phyloP scores from a whole-genome alignment of 2,113 vertebrate genomes.

The Nesoenas mayeri region DNA sequence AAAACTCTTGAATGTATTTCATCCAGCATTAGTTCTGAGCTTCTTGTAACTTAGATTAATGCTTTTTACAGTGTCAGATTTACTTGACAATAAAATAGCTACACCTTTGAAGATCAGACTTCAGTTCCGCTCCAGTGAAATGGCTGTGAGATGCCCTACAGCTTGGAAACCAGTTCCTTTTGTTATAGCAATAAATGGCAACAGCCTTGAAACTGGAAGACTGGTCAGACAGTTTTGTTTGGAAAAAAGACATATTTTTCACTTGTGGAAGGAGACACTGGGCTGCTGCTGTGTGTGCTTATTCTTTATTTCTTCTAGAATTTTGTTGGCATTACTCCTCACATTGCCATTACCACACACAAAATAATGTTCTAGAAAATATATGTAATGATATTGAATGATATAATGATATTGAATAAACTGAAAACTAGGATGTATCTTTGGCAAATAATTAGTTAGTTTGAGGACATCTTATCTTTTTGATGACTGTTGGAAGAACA shows the following conservation, averaged over 20 bases:
- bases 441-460: neutral
- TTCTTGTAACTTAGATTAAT: neutral
- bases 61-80: neutral
- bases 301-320: neutral
- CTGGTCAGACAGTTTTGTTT: neutral
- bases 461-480: neutral
- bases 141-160: neutral
- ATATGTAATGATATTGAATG: neutral
- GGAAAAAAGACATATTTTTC: neutral
- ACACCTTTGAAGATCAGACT: neutral
- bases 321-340: neutral
- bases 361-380: neutral
- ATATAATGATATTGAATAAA: neutral
- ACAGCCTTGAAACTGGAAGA: neutral
- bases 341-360: neutral
- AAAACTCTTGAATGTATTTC: neutral
- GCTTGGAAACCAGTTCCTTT: neutral
- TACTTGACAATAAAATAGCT: neutral
- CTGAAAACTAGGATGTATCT: neutral
- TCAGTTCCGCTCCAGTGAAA: neutral
- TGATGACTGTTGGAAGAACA: neutral
- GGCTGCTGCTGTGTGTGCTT: neutral
- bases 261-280: neutral
- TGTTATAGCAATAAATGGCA: fast-evolving
- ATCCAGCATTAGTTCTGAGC: neutral